These are phyloP conservation scores for Melospiza georgiana DNA, from an alignment of 2,113 vertebrate species.

Conservation along the genomic window DNA sequence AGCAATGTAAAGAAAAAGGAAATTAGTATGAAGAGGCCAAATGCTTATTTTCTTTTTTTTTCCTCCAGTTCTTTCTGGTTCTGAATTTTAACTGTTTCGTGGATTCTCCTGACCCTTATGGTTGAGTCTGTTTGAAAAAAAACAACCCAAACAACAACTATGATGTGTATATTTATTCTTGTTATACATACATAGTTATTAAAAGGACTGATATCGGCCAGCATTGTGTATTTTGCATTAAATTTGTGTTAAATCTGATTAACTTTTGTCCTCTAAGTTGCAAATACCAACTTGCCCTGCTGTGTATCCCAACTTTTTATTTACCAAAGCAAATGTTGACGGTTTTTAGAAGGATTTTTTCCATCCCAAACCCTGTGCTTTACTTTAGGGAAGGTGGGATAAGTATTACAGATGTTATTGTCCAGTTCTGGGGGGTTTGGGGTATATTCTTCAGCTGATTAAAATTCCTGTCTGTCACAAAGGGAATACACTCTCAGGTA, in stretches of 20 bases:
- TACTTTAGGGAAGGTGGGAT: background rate
- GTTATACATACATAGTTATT: background rate
- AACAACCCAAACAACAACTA: background rate
- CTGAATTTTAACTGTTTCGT: background rate
- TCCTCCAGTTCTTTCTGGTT: background rate
- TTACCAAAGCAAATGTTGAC: background rate
- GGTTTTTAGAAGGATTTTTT: background rate
- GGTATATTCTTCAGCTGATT: background rate
- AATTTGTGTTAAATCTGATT: background rate
- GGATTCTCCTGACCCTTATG: conserved; percentile 29
- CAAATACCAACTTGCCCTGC: background rate
- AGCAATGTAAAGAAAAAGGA: conserved; percentile 45
- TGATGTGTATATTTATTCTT: background rate
- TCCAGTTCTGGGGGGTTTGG: background rate
- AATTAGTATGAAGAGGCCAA: conserved; percentile 4
- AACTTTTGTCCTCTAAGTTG: background rate
- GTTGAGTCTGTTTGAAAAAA: background rate
- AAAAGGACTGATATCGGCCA: background rate
- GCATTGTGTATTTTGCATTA: background rate
- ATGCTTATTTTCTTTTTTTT: background rate
- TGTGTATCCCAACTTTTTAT: background rate
- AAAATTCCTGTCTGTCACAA: background rate
- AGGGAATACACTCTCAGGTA: background rate
- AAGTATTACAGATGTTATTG: background rate
- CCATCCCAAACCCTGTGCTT: background rate